Base-by-base conservation (phyloP, 2,888 invertebrate species). In the Heliconius aoede region DNA sequence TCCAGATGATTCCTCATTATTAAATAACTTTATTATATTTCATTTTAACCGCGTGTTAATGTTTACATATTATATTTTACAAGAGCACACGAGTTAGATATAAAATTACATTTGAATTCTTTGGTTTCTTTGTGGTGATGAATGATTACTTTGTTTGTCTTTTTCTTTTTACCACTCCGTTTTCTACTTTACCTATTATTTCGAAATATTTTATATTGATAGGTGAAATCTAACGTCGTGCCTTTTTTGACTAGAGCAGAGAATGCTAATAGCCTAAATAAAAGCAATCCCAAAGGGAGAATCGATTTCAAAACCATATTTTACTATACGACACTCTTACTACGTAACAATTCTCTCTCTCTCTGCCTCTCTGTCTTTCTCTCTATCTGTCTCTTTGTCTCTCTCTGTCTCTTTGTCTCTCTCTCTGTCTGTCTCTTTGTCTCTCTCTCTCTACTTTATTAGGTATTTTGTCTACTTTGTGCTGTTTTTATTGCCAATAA, bases 11-110 rank as follows among this genome's bases (percentile, higher is more conserved):
- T 75, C 55, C 26, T 69, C 21, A 24, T 30, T 55, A 58, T 60
- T 68, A 46, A 72, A 76, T 76, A 36, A 40, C 36, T 18, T 28
- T 71, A 58, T 75, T 55, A 28, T 75, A 55, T 75, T 75, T 64
- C 75, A 64, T 36, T 74, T 58, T 26, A 76, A 76, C 75, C 71
- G n/a, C 62, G 69, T 61, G 64, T 18, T 40, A 55, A 61, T 75
- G 24, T 60, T 60, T 72, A 21, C 60, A 72, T 40, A 24, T 21
- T 58, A 60, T 65, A 36, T 64, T 65, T 65, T 24, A 65, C 15
- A 65, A 65, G 36, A 65, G 24, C 36, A 36, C 65, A 36, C 24
- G 15, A 26, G 36, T 24, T 65, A 11, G 2, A 64, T 64, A 64
- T 64, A 64, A 36, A 64, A 64, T 64, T 64, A 36, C 24, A 36